phyloP scores from a whole-genome alignment of 1,140 invertebrate genomes.

The Heliconius hermathena region DNA sequence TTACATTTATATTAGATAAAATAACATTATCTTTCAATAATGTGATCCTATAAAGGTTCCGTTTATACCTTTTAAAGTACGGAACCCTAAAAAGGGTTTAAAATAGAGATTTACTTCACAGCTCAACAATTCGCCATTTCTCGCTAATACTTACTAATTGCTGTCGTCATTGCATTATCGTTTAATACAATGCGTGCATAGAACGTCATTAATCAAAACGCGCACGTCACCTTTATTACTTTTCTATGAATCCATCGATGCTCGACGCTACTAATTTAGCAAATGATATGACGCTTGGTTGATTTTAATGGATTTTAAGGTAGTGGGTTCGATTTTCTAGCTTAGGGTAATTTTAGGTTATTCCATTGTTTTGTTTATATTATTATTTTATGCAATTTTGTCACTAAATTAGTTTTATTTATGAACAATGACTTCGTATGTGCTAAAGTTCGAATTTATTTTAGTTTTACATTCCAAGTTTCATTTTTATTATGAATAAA shows the following conservation, averaged over 20 bases:
- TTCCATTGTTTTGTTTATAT: too few relatives aligned
- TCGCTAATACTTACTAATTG: not conserved
- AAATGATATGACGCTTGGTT: not conserved
- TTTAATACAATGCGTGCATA: not conserved
- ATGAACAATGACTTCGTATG: too few relatives aligned
- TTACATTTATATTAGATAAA: too few relatives aligned
- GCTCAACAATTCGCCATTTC: not conserved
- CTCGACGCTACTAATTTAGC: not conserved
- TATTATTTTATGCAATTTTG: too few relatives aligned
- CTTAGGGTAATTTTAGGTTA: not conserved
- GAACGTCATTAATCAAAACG: not conserved
- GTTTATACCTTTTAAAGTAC: too few relatives aligned
- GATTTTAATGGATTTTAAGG: not conserved
- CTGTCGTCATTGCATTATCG: conserved; percentile 3
- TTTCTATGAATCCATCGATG: not conserved
- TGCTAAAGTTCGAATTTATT: too few relatives aligned
- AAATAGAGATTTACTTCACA: not conserved
- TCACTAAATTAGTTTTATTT: too few relatives aligned
- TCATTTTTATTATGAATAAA: too few relatives aligned
- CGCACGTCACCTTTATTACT: not conserved
- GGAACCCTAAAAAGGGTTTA: not conserved
- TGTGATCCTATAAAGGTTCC: too few relatives aligned
- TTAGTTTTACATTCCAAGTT: too few relatives aligned
- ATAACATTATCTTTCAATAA: too few relatives aligned
- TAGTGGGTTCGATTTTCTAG: not conserved